phyloP scores from a whole-genome alignment of 2,113 vertebrate species.

The Chlamydotis undulata region DNA sequence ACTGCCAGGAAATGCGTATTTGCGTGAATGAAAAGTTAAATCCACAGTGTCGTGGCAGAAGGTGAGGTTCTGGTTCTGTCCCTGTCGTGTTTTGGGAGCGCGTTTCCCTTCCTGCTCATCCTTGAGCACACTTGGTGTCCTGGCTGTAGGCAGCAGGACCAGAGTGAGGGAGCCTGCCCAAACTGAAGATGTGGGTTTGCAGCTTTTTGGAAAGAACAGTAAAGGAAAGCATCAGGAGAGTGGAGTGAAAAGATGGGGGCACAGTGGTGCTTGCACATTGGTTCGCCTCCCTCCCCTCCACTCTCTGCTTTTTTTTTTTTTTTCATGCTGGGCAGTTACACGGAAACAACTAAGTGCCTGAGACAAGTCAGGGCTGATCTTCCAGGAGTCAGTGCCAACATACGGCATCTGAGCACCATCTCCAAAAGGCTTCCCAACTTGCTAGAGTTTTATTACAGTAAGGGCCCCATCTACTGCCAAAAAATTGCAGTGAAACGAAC shows the following conservation, averaged over 20 bases:
- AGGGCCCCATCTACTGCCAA: constrained; percentile 67
- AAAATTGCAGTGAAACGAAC: constrained; percentile 43
- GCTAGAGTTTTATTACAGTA: constrained; percentile 9
- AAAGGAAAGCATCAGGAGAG: background rate
- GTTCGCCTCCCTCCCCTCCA: too few species aligned
- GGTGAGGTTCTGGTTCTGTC: background rate
- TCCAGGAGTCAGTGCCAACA: background rate
- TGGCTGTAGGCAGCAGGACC: accelerated
- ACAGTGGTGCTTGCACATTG: background rate
- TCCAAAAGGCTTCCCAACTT: background rate
- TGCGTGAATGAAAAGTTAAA: constrained; percentile 63
- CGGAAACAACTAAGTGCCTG: background rate
- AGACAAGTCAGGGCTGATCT: background rate
- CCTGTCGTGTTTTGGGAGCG: background rate
- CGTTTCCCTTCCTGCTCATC: background rate
- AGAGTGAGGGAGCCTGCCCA: background rate
- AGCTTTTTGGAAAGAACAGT: background rate
- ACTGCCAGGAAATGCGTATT: constrained; percentile 76
- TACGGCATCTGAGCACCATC: background rate
- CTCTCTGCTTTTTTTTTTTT: too few species aligned
- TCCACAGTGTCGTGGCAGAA: background rate
- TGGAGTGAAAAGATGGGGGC: background rate
- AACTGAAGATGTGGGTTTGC: background rate
- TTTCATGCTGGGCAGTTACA: background rate
- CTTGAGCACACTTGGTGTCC: background rate